phyloP scores from a whole-genome alignment of 30 jellyfish, hydroid and myxozoan species.

The Sanderia malayensis region DNA sequence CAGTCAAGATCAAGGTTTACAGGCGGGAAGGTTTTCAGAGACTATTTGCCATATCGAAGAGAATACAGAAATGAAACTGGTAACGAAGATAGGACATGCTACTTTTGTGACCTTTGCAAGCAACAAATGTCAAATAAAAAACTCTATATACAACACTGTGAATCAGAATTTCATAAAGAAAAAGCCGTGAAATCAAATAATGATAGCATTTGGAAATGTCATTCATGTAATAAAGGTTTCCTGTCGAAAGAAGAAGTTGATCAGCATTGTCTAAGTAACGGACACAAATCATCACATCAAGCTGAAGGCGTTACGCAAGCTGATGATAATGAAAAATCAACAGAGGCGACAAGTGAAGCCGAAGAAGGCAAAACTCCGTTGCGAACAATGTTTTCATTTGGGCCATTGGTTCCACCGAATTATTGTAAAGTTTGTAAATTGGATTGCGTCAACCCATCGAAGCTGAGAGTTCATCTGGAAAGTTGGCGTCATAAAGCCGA shows the following conservation, averaged over 20 bases:
- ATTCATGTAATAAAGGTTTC: slow-evolving; percentile 73
- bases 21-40: slow-evolving; percentile 16
- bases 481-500: slow-evolving; percentile 97
- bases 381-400: slow-evolving; percentile 40
- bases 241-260: slow-evolving; percentile 54
- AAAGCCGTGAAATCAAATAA: slow-evolving; percentile 30
- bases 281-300: slow-evolving; percentile 85
- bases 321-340: slow-evolving; percentile 9
- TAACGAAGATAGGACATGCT: slow-evolving; percentile 54
- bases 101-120: slow-evolving; percentile 78
- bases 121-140: slow-evolving; percentile 66
- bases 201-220: slow-evolving; percentile 63
- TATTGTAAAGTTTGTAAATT: slow-evolving; percentile 72
- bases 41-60: slow-evolving; percentile 44
- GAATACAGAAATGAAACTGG: slow-evolving; percentile 8
- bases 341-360: no score
- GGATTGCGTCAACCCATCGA: slow-evolving; percentile 69
- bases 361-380: background rate
- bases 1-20: slow-evolving; percentile 11
- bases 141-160: slow-evolving; percentile 56
- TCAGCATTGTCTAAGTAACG: slow-evolving; percentile 73
- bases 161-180: slow-evolving; percentile 78
- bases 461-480: slow-evolving; percentile 59
- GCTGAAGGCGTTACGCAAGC: slow-evolving; percentile 56
- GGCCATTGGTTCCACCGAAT: slow-evolving; percentile 51